Percentiles rank a stretch among this genome's conserved stretches.
Evolutionary conservation across 2,797 vertebrate genomes (phyloP).

Genomic region (Threskiornis aethiopicus): DNA sequence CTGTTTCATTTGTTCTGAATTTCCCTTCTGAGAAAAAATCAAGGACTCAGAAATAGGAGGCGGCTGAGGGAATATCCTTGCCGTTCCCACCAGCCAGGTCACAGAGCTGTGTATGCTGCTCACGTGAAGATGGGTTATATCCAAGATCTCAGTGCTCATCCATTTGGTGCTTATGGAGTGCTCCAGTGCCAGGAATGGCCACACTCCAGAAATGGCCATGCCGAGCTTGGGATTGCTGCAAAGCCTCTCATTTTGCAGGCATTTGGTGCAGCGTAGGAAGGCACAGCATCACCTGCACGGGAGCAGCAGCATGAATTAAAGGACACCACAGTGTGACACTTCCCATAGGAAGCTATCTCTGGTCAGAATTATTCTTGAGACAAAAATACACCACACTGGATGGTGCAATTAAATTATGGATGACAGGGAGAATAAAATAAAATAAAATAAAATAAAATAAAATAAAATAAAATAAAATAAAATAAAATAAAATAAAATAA

Average conservation of each 20-base stretch:
- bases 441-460: too few species aligned
- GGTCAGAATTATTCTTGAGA: not conserved
- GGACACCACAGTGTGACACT: not conserved
- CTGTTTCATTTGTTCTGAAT: not conserved
- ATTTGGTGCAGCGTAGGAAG: not conserved
- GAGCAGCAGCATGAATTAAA: not conserved
- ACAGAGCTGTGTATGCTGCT: not conserved
- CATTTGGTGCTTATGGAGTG: not conserved
- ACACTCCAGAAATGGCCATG: not conserved
- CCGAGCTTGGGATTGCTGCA: not conserved
- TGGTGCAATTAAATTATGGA: not conserved
- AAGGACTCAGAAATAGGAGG: not conserved
- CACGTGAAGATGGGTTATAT: rapidly evolving
- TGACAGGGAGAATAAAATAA: not conserved
- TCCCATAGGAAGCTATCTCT: not conserved
- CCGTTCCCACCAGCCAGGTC: not conserved
- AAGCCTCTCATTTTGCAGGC: not conserved
- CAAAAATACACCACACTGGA: not conserved
- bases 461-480: too few species aligned
- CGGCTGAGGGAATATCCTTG: not conserved
- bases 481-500: not conserved
- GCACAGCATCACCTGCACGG: not conserved
- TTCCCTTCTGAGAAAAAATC: not conserved
- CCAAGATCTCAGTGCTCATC: not conserved
- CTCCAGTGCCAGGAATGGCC: not conserved